Evolutionary conservation across 2,113 vertebrate genomes (phyloP).

Genomic region (Dipodomys ordii): DNA sequence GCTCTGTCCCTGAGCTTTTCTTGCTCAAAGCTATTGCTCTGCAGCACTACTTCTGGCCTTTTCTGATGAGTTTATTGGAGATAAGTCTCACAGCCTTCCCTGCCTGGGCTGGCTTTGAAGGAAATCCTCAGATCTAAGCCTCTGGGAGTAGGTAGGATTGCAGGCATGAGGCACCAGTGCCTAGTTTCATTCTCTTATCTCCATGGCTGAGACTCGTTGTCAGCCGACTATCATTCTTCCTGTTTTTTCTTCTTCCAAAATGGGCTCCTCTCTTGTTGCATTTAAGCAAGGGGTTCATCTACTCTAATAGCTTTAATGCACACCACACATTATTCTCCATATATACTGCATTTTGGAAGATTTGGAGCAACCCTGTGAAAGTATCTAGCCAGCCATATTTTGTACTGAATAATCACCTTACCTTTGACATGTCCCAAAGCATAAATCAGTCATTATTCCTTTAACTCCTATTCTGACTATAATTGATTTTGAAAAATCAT

Average conservation of each 20-base stretch:
- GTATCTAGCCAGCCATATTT: neutral
- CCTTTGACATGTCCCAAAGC: neutral
- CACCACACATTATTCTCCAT: neutral
- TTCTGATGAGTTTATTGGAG: no score
- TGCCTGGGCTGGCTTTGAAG: no score
- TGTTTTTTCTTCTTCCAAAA: neutral
- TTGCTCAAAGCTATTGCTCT: no score
- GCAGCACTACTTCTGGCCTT: no score
- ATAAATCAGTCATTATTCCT: neutral
- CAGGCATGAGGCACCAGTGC: no score
- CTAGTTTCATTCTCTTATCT: no score
- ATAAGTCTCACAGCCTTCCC: no score
- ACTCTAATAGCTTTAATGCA: neutral
- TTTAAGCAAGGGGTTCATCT: neutral
- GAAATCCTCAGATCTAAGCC: no score
- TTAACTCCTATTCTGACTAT: neutral
- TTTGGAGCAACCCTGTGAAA: neutral
- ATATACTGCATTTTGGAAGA: neutral
- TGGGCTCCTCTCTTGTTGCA: neutral
- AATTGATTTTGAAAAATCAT: neutral
- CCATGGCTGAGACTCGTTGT: no score
- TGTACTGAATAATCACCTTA: neutral
- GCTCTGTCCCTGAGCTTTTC: no score
- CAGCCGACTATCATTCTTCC: no score
- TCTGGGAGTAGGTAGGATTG: no score